Conservation (phyloP, 2,797 vertebrate species). For the Coregonus ussuriensis region DNA sequence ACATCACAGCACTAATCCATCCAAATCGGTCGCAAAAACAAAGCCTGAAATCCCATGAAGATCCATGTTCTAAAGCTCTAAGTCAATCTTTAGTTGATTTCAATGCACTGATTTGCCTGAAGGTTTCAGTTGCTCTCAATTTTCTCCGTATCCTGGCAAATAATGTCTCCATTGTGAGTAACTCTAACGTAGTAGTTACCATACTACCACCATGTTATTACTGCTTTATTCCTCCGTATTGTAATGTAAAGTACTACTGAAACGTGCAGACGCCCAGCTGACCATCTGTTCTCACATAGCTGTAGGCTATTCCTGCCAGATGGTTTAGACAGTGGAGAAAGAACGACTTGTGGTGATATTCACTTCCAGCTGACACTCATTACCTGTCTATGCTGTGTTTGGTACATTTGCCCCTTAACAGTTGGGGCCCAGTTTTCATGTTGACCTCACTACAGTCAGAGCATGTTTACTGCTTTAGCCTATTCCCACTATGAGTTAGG, state of each 20-base stretch:
- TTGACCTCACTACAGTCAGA: neutral
- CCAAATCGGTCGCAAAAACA: neutral
- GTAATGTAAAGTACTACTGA: too few species aligned
- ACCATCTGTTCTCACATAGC: too few species aligned
- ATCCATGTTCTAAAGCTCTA: neutral
- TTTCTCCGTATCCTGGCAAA: too few species aligned
- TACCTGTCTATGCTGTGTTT: neutral
- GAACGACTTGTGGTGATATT: neutral
- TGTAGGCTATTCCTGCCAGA: too few species aligned
- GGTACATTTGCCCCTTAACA: neutral
- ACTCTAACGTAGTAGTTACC: too few species aligned
- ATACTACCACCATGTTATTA: too few species aligned
- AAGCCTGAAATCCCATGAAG: neutral
- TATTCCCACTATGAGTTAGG: too few species aligned
- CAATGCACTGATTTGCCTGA: neutral
- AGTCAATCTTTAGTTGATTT: neutral
- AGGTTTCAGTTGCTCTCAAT: neutral
- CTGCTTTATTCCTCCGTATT: too few species aligned
- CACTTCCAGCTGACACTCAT: neutral
- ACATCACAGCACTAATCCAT: neutral
- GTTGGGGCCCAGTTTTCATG: neutral
- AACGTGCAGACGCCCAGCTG: too few species aligned
- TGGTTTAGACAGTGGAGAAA: neutral
- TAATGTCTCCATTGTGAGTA: too few species aligned
- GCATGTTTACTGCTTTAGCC: neutral